phyloP scores from a whole-genome alignment of 2,888 invertebrate species.

The Fragum whitleyi region DNA sequence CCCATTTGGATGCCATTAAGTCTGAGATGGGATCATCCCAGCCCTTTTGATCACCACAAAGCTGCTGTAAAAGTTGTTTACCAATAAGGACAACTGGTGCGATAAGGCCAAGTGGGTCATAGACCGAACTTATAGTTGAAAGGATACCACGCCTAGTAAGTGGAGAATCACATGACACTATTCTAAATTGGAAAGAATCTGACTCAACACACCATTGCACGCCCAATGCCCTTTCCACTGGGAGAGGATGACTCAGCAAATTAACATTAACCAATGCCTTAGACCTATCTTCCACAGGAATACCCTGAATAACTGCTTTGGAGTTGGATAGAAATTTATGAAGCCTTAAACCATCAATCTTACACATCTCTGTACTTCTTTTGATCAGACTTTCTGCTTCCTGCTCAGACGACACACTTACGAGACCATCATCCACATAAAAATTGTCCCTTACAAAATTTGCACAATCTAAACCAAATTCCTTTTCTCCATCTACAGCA shows the following conservation, averaged over 20 bases:
- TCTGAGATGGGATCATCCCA: no score
- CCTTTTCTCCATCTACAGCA: constrained; percentile 37
- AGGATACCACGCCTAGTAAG: background rate
- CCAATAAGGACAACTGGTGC: background rate
- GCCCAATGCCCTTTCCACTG: constrained; percentile 61
- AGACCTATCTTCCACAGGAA: no score
- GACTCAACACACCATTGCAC: constrained; percentile 64
- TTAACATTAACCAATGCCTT: no score
- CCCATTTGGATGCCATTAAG: background rate
- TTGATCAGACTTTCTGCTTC: no score
- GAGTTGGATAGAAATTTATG: no score
- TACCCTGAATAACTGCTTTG: no score
- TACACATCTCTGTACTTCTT: no score
- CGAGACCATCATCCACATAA: constrained; percentile 70
- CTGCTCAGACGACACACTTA: no score
- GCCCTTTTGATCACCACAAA: no score
- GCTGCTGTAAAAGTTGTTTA: background rate
- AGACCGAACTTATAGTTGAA: background rate
- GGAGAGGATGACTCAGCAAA: constrained; percentile 53
- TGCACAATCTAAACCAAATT: constrained; percentile 41
- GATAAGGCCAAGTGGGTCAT: background rate
- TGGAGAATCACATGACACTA: constrained; percentile 28
- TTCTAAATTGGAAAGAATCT: constrained; percentile 50
- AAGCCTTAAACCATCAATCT: no score
- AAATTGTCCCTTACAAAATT: constrained; percentile 58